Evolutionary conservation across 2,888 invertebrate species (phyloP), one percentile per base, ranked within the genome.

Genomic region (Augiades crinisus): DNA sequence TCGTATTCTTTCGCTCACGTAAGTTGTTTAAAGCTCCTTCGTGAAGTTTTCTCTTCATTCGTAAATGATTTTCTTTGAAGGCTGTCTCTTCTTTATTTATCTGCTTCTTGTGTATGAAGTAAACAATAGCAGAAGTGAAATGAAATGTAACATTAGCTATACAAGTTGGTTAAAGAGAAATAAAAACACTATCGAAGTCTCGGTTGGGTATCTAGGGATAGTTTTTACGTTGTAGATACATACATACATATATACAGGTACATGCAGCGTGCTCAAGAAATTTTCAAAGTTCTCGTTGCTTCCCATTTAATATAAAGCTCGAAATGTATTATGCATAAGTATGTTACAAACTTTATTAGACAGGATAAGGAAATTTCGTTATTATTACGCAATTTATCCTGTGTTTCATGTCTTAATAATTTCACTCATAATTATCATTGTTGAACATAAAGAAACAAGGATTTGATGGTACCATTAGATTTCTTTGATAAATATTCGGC

Each of bases 221-320:
- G n/a, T n/a, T n/a, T n/a, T n/a, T n/a, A n/a, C n/a, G n/a, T n/a
- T n/a, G 24, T 27, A 21, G 7, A 14, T 41, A 19, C n/a, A 13
- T 22, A 45, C 1, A 13, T 17, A 37, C 4, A 24, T 36, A 37
- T 57, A 47, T 36, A 55, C 38, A 43, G 16, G 33, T 44, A 54
- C 83, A 83, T 84, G 81, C 82, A 68, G 66, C 84, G 77, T 81
- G 81, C 83, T 73, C 64, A 70, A 67, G 67, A 66, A 63, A 47
- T 54, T 52, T 31, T 56, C 56, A 58, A 36, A 10, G 6, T n/a
- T 59, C 62, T 72, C 72, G 78, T 78, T 83, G 77, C 81, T 78
- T 80, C 78, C 79, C 72, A 77, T 70, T 69, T 30, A 30, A 30
- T 12, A 12, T 12, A 10, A 30, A 30, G 12, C 5, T 19, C n/a